Base-by-base conservation (phyloP, 2,113 vertebrate genomes). In the Oreochromis tanganicae region DNA sequence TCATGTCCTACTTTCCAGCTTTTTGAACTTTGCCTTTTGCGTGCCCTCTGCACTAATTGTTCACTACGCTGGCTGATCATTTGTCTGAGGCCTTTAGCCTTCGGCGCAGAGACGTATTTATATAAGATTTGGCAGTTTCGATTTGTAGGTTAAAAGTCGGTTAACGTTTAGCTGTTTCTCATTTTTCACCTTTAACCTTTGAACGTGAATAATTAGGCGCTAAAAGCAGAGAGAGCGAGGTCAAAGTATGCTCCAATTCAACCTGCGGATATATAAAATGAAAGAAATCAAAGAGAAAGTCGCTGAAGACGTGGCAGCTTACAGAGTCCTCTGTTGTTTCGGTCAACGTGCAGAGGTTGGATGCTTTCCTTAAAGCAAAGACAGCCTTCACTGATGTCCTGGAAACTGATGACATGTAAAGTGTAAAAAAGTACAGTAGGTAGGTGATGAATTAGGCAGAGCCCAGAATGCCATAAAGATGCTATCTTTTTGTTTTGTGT, bases 131-230 rank as follows among this genome's bases (percentile, higher is more conserved):
- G 27, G 24, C 71, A 75, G 24, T 50, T 50, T 12, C 0, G 3
- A 75, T 5, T 19, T 75, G 43, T 50, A 50, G 16, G 43, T 75
- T 29, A 50, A 75, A 75, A 10, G 21, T 7, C 24, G 0, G 24
- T 29, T 48, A 48, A 29, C 1, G 2, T 48, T 29, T 32, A 78
- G 24, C 16, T 21, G 2, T 4, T 43, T 78, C 2, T 1, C 4
- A 50, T 19, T 78, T 78, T 3, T 29, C 43, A 78, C 27, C 71
- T 50, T 50, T 19, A 29, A 29, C 43, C 71, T 75, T 29, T 75
- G 43, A 75, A 75, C 0, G 0, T 7, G 5, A 50, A 1, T 50
- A 75, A 75, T 48, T 75, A 29, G 68, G 43, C 1, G 0, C 17
- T 29, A 16, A 17, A 48, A 66, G 10, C 61, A 66, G 10, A 66